Conservation (phyloP, 2,888 invertebrate species). For the Rhamphomyia laevipes region DNA sequence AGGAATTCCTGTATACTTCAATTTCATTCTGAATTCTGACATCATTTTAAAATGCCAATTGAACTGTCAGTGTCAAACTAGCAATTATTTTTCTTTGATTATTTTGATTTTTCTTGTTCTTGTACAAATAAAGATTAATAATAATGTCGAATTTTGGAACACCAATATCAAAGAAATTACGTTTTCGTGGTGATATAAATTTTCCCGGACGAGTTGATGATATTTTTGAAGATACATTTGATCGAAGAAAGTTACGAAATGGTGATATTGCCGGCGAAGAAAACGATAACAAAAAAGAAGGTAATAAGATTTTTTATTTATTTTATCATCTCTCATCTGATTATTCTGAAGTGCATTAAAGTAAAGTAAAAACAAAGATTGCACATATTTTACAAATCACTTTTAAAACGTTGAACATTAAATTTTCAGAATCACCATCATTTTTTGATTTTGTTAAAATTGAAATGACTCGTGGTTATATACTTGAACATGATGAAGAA, state of each 20-base stretch:
- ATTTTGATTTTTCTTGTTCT: no score
- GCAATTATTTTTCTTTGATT: no score
- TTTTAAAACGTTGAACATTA: neutral
- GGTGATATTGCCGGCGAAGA: slow-evolving; percentile 9
- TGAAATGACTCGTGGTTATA: slow-evolving; percentile 85
- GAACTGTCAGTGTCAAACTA: no score
- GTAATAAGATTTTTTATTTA: slow-evolving; percentile 2
- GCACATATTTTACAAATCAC: no score
- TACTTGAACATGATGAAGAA: slow-evolving; percentile 89
- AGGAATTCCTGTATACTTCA: no score
- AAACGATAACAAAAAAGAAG: slow-evolving; percentile 11
- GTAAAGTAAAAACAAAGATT: no score
- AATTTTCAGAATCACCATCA: slow-evolving; percentile 20
- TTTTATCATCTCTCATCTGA: no score
- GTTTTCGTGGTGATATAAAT: slow-evolving; percentile 39
- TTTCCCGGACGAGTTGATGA: slow-evolving; percentile 26
- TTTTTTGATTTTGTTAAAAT: slow-evolving; percentile 62
- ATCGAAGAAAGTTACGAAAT: slow-evolving; percentile 13
- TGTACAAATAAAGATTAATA: neutral
- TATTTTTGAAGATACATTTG: slow-evolving; percentile 20
- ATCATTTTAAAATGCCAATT: no score
- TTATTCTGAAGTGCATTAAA: no score
- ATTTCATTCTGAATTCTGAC: no score
- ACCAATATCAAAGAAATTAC: slow-evolving; percentile 27
- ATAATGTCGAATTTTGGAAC: slow-evolving; percentile 6